Percentiles rank a stretch among this genome's conserved stretches.
Conservation (phyloP, 2,797 vertebrate genomes). For the Vespertilio murinus region DNA sequence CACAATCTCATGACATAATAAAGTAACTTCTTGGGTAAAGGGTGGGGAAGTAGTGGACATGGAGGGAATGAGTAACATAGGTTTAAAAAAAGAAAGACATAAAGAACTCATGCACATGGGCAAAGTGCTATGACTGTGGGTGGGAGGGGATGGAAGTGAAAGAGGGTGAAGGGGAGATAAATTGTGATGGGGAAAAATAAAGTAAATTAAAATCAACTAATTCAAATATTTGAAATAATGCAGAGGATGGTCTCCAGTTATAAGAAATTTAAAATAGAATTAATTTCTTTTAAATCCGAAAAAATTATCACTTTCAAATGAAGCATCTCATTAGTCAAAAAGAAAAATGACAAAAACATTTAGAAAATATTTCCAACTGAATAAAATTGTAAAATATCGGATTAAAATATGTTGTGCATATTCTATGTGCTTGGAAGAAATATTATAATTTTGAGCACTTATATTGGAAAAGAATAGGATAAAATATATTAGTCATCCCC, state of each 20-base stretch:
- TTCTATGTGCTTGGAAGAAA: background rate
- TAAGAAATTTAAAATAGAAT: background rate
- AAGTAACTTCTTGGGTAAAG: background rate
- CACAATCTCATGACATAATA: background rate
- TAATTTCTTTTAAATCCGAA: background rate
- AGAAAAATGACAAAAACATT: background rate
- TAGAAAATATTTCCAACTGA: constrained; percentile 7
- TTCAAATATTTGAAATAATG: background rate
- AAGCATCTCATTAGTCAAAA: background rate
- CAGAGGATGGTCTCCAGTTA: background rate
- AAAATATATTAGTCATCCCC: background rate
- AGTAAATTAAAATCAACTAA: background rate
- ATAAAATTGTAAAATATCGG: background rate
- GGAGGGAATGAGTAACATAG: background rate
- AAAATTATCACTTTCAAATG: background rate
- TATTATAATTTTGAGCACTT: background rate
- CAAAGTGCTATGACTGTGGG: background rate
- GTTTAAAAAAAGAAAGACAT: background rate
- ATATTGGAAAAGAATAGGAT: background rate
- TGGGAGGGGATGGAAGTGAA: background rate
- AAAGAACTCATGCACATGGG: background rate
- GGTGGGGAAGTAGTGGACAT: background rate
- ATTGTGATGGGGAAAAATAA: background rate
- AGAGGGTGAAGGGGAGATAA: background rate
- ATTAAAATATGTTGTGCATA: background rate